Evolutionary conservation across 2,113 vertebrate species (phyloP).

Genomic region (Prionailurus bengalensis): DNA sequence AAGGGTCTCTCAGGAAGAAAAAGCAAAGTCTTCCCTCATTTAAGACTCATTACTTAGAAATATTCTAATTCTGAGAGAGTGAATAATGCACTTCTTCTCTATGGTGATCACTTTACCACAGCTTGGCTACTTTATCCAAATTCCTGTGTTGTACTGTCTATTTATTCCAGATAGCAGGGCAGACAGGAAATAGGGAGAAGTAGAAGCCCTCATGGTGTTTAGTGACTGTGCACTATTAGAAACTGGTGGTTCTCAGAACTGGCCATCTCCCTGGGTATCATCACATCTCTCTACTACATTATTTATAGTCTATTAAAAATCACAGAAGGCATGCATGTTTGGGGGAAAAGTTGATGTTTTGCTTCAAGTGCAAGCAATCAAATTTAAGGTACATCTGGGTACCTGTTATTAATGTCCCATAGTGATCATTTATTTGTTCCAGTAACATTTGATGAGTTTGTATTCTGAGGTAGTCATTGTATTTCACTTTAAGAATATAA

Average conservation of each 20-base stretch:
- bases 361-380: constrained; percentile 11
- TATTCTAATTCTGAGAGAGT: constrained; percentile 45
- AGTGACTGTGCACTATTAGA: not conserved
- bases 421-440: constrained; percentile 42
- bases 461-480: not conserved
- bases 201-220: not conserved
- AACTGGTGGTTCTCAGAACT: not conserved
- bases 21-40: constrained; percentile 17
- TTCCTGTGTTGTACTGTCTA: not conserved
- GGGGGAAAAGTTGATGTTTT: not conserved
- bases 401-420: not conserved
- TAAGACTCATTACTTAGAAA: constrained; percentile 57
- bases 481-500: not conserved
- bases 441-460: not conserved
- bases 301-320: constrained; percentile 57
- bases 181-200: not conserved
- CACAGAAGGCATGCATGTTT: not conserved
- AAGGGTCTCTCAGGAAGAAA: constrained; percentile 52
- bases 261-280: not conserved
- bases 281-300: not conserved
- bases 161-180: not conserved
- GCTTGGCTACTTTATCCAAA: constrained; percentile 49
- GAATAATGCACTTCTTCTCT: not conserved
- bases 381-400: constrained; percentile 3
- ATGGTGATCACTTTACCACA: not conserved